Conservation (phyloP, 2,797 vertebrate genomes). For the Pteropus rufus region DNA sequence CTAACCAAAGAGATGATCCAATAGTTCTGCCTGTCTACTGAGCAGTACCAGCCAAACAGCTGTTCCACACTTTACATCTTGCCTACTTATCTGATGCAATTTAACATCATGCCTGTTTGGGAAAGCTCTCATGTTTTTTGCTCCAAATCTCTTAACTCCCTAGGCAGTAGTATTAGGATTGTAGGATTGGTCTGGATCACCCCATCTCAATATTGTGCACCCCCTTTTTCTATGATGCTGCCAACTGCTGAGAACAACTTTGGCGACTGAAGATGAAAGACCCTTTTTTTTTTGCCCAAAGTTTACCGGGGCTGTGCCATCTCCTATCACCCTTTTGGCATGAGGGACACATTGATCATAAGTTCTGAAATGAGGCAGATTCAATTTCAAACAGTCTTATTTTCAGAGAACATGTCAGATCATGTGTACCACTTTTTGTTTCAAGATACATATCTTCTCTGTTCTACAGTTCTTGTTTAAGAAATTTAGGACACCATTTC, state of each 20-base stretch:
- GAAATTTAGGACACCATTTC: constrained; percentile 14
- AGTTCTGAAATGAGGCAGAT: neutral
- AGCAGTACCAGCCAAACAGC: neutral
- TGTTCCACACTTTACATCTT: neutral
- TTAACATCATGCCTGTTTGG: neutral
- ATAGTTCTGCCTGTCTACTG: neutral
- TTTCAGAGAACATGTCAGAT: neutral
- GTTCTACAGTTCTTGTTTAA: constrained; percentile 17
- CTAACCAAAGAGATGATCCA: neutral
- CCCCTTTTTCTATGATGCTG: neutral
- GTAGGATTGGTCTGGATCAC: neutral
- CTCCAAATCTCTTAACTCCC: neutral
- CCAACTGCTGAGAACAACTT: neutral
- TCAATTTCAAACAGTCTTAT: neutral
- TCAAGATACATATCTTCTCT: neutral
- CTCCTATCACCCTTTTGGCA: neutral
- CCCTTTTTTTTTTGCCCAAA: neutral
- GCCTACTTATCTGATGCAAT: constrained; percentile 27
- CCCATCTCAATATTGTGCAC: neutral
- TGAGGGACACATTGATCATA: neutral
- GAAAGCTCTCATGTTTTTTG: neutral
- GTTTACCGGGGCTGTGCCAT: neutral
- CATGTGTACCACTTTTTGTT: neutral
- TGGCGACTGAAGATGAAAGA: neutral
- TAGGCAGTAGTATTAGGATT: neutral